Evolutionary conservation across 2,888 invertebrate species (phyloP).

Genomic region (Xanthia togata): DNA sequence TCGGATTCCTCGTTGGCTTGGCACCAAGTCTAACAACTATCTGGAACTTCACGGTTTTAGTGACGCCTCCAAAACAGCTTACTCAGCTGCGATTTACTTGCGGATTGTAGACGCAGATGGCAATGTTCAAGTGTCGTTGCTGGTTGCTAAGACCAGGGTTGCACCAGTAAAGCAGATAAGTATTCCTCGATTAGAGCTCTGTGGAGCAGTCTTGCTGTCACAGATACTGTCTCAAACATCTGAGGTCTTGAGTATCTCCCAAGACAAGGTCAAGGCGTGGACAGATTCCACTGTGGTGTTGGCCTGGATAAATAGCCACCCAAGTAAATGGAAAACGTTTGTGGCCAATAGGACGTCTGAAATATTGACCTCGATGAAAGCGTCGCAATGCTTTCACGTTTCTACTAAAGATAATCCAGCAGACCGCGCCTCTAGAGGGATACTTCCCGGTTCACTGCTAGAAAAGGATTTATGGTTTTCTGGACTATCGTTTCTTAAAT

Average conservation of each 20-base stretch:
- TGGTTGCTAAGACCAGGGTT: constrained; percentile 15
- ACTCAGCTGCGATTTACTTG: constrained; percentile 3
- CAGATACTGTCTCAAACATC: too few relatives aligned
- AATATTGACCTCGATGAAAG: constrained; percentile 10
- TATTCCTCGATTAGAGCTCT: too few relatives aligned
- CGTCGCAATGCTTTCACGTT: constrained; percentile 3
- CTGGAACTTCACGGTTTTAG: constrained; percentile 14
- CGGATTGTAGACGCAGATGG: background rate
- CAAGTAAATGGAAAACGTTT: constrained; percentile 8
- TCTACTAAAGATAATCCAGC: background rate
- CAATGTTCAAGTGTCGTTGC: constrained; percentile 1
- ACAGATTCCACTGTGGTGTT: constrained; percentile 4
- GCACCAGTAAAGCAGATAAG: constrained; percentile 11
- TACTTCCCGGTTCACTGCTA: constrained; percentile 1
- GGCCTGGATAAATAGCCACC: constrained; percentile 10
- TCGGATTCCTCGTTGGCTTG: constrained; percentile 12
- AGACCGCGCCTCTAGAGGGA: constrained; percentile 3
- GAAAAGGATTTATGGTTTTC: too few relatives aligned
- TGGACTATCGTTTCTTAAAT: too few relatives aligned
- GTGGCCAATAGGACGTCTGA: constrained; percentile 7
- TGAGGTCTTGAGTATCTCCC: too few relatives aligned
- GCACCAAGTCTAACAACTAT: background rate
- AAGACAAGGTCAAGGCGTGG: constrained; percentile 2
- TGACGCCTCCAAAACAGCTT: constrained; percentile 6
- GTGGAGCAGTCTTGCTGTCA: too few relatives aligned